phyloP scores from a whole-genome alignment of 2,888 invertebrate genomes.

The Pandemis heparana region DNA sequence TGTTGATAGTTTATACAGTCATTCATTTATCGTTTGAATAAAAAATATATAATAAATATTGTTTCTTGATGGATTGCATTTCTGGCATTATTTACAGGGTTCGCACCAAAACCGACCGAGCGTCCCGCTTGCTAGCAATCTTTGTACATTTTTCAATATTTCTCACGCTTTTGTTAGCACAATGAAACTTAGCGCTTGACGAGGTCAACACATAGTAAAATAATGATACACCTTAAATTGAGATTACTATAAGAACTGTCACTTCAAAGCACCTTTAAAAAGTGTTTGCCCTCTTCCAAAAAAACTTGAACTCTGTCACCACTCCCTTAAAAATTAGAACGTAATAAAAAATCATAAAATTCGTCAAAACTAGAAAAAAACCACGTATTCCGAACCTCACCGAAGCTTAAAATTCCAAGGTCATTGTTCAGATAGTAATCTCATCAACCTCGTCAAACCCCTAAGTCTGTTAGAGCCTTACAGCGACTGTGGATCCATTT shows the following conservation, averaged over 20 bases:
- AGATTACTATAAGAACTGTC: neutral
- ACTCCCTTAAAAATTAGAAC: neutral
- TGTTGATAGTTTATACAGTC: neutral
- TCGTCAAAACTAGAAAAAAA: neutral
- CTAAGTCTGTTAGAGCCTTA: constrained; percentile 80
- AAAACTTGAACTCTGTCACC: neutral
- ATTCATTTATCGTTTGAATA: neutral
- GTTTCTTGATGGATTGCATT: neutral
- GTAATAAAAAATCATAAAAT: neutral
- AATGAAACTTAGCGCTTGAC: constrained; percentile 10
- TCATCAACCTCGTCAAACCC: neutral
- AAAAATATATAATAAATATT: neutral
- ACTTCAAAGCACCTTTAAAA: neutral
- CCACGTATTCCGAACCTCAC: neutral
- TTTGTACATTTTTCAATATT: neutral
- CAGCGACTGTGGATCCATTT: constrained; percentile 98
- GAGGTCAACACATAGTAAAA: constrained; percentile 18
- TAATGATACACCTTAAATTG: neutral
- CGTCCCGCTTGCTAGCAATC: neutral
- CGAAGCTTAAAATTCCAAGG: neutral
- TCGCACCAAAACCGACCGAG: neutral
- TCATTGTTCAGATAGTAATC: neutral
- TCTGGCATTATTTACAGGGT: constrained; percentile 5
- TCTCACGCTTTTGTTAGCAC: constrained; percentile 7
- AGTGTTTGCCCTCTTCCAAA: neutral